Evolutionary conservation across 2,888 invertebrate genomes (phyloP).

Genomic region (Coleophora flavipennella): DNA sequence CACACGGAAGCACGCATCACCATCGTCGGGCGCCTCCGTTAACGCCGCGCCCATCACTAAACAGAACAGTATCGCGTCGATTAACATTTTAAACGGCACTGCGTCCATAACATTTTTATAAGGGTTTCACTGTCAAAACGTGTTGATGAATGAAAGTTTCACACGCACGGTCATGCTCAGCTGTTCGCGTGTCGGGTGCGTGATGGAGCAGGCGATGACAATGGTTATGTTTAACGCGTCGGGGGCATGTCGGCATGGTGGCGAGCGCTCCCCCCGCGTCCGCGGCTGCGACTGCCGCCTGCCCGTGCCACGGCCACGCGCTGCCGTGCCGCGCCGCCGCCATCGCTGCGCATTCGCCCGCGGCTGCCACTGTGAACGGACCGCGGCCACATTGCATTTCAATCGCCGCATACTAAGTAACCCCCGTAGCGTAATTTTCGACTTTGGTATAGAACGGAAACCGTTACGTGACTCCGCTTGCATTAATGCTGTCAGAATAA

Average conservation of each 20-base stretch:
- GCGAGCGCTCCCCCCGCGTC: constrained; percentile 56
- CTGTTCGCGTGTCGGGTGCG: constrained; percentile 37
- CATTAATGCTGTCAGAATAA: constrained; percentile 39
- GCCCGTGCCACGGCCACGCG: no score
- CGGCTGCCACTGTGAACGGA: constrained; percentile 25
- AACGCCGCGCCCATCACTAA: constrained; percentile 69
- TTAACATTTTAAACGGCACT: constrained; percentile 68
- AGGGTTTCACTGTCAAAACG: constrained; percentile 41
- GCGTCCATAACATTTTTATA: constrained; percentile 63
- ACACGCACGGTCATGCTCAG: constrained; percentile 51
- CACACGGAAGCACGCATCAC: constrained; percentile 60
- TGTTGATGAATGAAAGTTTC: constrained; percentile 43
- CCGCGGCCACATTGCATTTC: constrained; percentile 47
- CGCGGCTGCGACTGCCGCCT: constrained; percentile 62
- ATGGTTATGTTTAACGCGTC: constrained; percentile 31
- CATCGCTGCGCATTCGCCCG: constrained; percentile 23
- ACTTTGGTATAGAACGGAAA: constrained; percentile 55
- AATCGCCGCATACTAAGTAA: constrained; percentile 62
- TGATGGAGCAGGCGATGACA: constrained; percentile 39
- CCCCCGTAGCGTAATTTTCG: constrained; percentile 55
- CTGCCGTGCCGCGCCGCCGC: constrained; percentile 62
- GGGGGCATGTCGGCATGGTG: constrained; percentile 18
- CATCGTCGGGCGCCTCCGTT: constrained; percentile 63
- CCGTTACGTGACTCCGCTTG: constrained; percentile 58
- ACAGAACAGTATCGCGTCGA: constrained; percentile 67